Evolutionary conservation across 2,113 vertebrate genomes (phyloP), one percentile per base, ranked within the genome.

Genomic region (Cathartes aura): DNA sequence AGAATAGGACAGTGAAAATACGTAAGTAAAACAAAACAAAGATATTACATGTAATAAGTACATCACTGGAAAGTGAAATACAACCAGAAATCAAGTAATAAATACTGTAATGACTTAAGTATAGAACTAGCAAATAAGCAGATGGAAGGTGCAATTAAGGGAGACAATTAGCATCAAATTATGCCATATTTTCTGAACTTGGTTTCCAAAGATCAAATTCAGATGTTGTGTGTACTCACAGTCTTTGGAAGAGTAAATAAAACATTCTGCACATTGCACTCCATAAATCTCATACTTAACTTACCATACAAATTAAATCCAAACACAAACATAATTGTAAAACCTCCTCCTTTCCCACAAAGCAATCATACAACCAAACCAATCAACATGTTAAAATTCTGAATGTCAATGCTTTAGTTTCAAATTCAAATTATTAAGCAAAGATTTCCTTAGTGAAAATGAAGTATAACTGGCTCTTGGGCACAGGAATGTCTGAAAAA

Each of bases 271-370:
- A 97, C 62, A 93, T 43, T 90, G 74, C 66, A 96, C 80, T 97
- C 88, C 81, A 79, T 97, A 98, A 98, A 98, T 97, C 72, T 94
- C 82, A 79, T 80, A 92, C 59, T 95, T 97, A 97, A 98, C 94
- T 97, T 97, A 97, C 64, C 71, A 95, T 92, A 97, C 81, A 97
- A 97, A 98, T 98, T 97, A 98, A 98, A 97, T 97, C 95, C 97
- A 97, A 98, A 98, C 84, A 97, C 89, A 98, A 98, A 97, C 79
- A 95, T 97, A 97, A 97, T 88, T 95, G 94, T 95, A 94, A 98
- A 98, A 95, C 67, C 83, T 98, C 48, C 75, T 97, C 38, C 73
- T 95, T 96, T 96, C 84, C 89, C 94, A 97, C 92, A 98, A 97
- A 97, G 78, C 60, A 96, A 85, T 97, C 92, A 93, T 24, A 97